These are phyloP conservation scores for Caracal caracal DNA, from an alignment of 2,113 vertebrate genomes.

Conservation along the genomic window DNA sequence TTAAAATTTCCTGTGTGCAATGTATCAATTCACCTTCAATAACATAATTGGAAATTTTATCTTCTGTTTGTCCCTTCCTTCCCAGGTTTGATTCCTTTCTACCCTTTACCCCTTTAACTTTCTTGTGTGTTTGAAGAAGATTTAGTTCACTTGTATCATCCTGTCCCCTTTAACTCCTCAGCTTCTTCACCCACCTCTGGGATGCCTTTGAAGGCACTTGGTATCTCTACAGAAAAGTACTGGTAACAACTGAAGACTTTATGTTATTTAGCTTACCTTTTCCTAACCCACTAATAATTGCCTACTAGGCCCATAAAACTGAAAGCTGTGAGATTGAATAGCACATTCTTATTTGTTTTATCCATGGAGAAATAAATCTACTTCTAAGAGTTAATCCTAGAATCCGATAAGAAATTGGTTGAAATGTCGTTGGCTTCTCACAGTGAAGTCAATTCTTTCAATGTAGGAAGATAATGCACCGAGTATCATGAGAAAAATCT, in stretches of 20 bases:
- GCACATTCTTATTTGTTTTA: constrained; percentile 60
- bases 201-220: constrained; percentile 38
- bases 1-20: constrained; percentile 36
- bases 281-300: constrained; percentile 65
- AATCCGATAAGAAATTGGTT: constrained; percentile 55
- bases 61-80: neutral
- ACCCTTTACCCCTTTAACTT: constrained; percentile 22
- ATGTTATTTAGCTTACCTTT: constrained; percentile 49
- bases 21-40: constrained; percentile 19
- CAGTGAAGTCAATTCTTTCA: constrained; percentile 62
- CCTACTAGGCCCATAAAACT: constrained; percentile 36
- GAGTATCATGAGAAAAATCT: constrained; percentile 41
- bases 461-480: constrained; percentile 39
- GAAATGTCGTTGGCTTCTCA: constrained; percentile 52
- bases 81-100: neutral
- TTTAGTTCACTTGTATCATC: neutral
- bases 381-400: constrained; percentile 67
- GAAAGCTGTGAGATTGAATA: constrained; percentile 14
- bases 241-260: constrained; percentile 30
- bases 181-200: constrained; percentile 37
- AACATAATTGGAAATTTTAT: constrained; percentile 6
- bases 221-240: constrained; percentile 21
- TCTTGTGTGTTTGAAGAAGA: constrained; percentile 19
- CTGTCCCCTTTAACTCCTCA: constrained; percentile 7
- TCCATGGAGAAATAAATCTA: constrained; percentile 57